These are phyloP conservation scores for Procambarus clarkii DNA, from an alignment of 1,140 invertebrate species.

Conservation along the genomic window DNA sequence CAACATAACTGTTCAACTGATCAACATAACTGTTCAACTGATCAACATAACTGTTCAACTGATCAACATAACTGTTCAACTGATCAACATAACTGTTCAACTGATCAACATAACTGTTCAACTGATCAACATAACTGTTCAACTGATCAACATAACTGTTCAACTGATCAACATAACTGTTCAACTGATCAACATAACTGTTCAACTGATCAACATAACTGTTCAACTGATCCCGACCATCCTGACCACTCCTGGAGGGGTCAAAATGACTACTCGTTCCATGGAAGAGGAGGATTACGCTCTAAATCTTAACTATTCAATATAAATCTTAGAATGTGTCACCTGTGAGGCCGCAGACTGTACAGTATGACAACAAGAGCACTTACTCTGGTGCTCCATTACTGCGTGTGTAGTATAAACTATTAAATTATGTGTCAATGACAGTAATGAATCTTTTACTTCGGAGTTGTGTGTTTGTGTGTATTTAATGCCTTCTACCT, in stretches of 20 bases:
- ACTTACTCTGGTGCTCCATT: slow-evolving; percentile 5
- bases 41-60: too few species aligned
- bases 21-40: too few species aligned
- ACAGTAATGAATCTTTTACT: slow-evolving; percentile 4
- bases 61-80: too few species aligned
- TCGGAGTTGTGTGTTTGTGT: background rate
- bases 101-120: too few species aligned
- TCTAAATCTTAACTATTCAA: slow-evolving; percentile 1
- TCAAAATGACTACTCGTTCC: background rate
- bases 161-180: too few species aligned
- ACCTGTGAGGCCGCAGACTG: slow-evolving; percentile 7
- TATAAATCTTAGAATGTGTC: slow-evolving; percentile 34
- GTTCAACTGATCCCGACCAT: background rate
- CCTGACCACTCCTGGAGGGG: background rate
- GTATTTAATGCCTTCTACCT: too few species aligned
- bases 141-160: too few species aligned
- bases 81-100: too few species aligned
- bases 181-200: too few species aligned
- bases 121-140: too few species aligned
- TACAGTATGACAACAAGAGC: background rate
- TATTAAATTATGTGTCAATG: background rate
- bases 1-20: too few species aligned
- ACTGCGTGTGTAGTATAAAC: slow-evolving; percentile 20
- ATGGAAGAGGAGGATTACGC: slow-evolving; percentile 10
- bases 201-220: background rate